Conservation (phyloP, 2,888 invertebrate species). For the Polymixis flavicincta region DNA sequence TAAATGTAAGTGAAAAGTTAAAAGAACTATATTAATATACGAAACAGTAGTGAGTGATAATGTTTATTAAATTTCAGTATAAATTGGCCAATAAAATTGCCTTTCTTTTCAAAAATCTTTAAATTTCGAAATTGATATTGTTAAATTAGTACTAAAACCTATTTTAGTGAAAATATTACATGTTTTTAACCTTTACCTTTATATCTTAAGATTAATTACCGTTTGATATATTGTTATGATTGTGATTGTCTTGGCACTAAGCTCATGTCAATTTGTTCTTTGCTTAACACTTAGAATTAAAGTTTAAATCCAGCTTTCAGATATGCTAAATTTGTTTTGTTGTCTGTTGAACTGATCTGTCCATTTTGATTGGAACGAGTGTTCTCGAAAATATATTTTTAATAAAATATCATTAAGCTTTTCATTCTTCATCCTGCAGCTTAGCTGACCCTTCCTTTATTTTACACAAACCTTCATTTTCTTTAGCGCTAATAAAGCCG, state of each 20-base stretch:
- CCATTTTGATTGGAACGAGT: conserved; percentile 86
- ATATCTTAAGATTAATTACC: conserved; percentile 64
- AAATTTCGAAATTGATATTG: conserved; percentile 73
- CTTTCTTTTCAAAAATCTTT: conserved; percentile 78
- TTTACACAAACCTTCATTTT: conserved; percentile 60
- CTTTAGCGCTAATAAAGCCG: conserved; percentile 46
- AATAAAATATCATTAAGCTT: conserved; percentile 86
- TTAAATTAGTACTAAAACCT: conserved; percentile 68
- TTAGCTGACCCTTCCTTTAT: conserved; percentile 75
- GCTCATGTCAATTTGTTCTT: conserved; percentile 79
- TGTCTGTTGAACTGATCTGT: conserved; percentile 85
- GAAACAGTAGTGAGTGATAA: conserved; percentile 51
- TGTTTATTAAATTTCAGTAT: conserved; percentile 50
- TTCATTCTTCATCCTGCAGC: conserved; percentile 87
- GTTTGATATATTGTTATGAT: conserved; percentile 70
- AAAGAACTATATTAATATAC: conserved; percentile 49
- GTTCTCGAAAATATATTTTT: conserved; percentile 88
- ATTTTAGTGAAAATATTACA: conserved; percentile 73
- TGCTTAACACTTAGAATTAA: conserved; percentile 68
- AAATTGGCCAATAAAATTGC: conserved; percentile 83
- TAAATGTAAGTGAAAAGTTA: conserved; percentile 32
- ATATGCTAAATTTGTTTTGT: conserved; percentile 78
- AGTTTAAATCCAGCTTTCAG: conserved; percentile 87
- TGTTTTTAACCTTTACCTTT: conserved; percentile 70
- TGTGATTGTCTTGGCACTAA: conserved; percentile 76